Percentiles rank a stretch among this genome's conserved stretches.
Evolutionary conservation across 2,888 invertebrate genomes (phyloP).

Genomic region (Drosophila rubida): DNA sequence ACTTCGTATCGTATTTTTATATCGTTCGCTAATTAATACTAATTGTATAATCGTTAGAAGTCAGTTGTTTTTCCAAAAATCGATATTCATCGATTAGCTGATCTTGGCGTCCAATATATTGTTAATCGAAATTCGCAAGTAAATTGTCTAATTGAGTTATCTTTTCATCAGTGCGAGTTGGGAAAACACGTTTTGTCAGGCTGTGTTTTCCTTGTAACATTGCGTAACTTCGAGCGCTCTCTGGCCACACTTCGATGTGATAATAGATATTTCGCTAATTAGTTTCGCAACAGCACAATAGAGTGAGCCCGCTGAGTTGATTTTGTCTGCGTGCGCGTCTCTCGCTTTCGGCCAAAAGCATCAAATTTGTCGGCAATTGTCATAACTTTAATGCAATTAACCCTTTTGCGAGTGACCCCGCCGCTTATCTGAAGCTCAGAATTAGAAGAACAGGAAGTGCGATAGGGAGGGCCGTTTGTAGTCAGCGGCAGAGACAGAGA

Average conservation of each 20-base stretch:
- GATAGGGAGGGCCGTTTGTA: slow-evolving; percentile 11
- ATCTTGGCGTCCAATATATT: too few relatives aligned
- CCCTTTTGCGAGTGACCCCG: slow-evolving; percentile 65
- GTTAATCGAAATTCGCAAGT: too few relatives aligned
- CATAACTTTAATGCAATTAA: slow-evolving; percentile 79
- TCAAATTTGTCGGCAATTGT: slow-evolving; percentile 73
- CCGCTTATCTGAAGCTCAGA: slow-evolving; percentile 41
- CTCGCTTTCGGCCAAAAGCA: slow-evolving; percentile 34
- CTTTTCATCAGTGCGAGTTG: too few relatives aligned
- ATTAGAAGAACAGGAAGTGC: slow-evolving; percentile 31
- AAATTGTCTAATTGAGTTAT: too few relatives aligned
- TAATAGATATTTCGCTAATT: slow-evolving; percentile 54
- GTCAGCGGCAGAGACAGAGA: slow-evolving; percentile 13
- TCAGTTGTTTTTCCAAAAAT: too few relatives aligned
- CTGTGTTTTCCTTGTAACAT: background rate
- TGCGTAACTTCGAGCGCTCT: background rate
- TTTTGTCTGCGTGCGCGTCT: slow-evolving; percentile 37
- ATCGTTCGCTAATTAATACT: too few relatives aligned
- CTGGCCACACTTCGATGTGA: slow-evolving; percentile 5
- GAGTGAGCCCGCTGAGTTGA: slow-evolving; percentile 56
- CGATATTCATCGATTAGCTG: too few relatives aligned
- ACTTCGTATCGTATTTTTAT: too few relatives aligned
- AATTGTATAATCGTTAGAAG: too few relatives aligned
- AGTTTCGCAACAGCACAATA: slow-evolving; percentile 52
- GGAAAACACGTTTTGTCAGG: too few relatives aligned